A percentile compares a stretch with the other conserved stretches of the same genome.
phyloP scores from a whole-genome alignment of 1,140 invertebrate species.

The Drosophila sucinea region DNA sequence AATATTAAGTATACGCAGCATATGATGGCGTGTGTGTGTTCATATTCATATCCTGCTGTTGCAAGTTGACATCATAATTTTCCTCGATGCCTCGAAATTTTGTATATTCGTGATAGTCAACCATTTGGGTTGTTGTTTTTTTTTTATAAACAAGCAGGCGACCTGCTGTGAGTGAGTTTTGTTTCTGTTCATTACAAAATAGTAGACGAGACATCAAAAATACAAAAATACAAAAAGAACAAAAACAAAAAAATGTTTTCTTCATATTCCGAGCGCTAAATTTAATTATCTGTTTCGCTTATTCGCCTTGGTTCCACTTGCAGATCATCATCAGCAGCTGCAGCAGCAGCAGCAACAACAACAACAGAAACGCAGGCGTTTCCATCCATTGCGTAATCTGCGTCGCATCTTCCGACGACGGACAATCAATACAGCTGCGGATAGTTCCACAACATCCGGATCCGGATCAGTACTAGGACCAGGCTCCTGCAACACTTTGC shows the following conservation, averaged over 20 bases:
- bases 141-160: neutral
- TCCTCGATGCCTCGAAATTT: neutral
- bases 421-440: slow-evolving; percentile 69
- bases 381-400: slow-evolving; percentile 81
- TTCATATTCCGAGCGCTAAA: slow-evolving; percentile 17
- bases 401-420: slow-evolving; percentile 80
- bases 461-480: slow-evolving; percentile 29
- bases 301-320: slow-evolving; percentile 26
- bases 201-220: neutral
- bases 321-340: slow-evolving; percentile 42
- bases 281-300: slow-evolving; percentile 16
- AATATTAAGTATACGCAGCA: neutral
- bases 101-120: neutral
- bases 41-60: neutral
- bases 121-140: neutral
- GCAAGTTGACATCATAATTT: slow-evolving; percentile 8
- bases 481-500: slow-evolving; percentile 62
- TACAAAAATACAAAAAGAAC: neutral
- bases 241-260: slow-evolving; percentile 34
- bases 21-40: neutral
- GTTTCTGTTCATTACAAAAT: neutral
- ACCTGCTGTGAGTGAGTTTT: neutral
- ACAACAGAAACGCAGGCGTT: slow-evolving; percentile 77
- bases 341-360: slow-evolving; percentile 55
- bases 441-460: slow-evolving; percentile 33